Base-by-base conservation (phyloP, 1,140 invertebrate genomes). In the Reticulitermes speratus region DNA sequence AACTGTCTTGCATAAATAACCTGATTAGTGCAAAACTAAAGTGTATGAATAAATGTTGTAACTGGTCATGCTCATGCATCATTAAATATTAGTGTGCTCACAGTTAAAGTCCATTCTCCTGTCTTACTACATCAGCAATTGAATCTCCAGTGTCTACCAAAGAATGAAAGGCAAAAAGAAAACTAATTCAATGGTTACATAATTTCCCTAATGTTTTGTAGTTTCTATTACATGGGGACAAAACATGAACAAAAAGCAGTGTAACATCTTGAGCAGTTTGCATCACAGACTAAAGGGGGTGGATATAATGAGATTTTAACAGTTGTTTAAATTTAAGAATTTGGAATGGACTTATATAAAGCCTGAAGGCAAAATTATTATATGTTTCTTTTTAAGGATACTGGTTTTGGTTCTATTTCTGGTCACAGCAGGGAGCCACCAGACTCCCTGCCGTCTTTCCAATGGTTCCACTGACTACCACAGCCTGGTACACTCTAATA, bases 321-420 rank as follows among this genome's bases (percentile, higher is more conserved):
- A 83, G 44, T 6, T 83, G 81, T 86, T 86, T 86, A 86, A 84
- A 85, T 86, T 45, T 55, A 86, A 86, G 81, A 86, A 59, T 5
- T 65, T 65, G 59, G 59, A 65, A 65, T 65, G 59, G 21, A 65
- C 9, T 45, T n/a, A 83, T 38, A 84, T n/a, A 21, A 32, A 45
- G 82, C 69, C 59, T 83, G 2, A 19, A 59, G 30, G 48, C 48
- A 83, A 25, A 86, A 44, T 86, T 86, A 83, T 55, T 86, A 38
- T 82, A 83, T 52, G 45, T 23, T 81, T 86, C 21, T 86, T 38
- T 75, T 86, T 48, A 12, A 48, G 32, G 55, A 19, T 55, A 86
- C 85, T 55, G 85, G 85, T 87, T 87, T 88, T 88, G 88, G 88
- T 88, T 88, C 88, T 88, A 90, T 90, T 90, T 89, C 89, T 87